Percentiles rank a stretch among this genome's conserved stretches.
Conservation (phyloP, 2,888 invertebrate species). For the Drosophila borborema region DNA sequence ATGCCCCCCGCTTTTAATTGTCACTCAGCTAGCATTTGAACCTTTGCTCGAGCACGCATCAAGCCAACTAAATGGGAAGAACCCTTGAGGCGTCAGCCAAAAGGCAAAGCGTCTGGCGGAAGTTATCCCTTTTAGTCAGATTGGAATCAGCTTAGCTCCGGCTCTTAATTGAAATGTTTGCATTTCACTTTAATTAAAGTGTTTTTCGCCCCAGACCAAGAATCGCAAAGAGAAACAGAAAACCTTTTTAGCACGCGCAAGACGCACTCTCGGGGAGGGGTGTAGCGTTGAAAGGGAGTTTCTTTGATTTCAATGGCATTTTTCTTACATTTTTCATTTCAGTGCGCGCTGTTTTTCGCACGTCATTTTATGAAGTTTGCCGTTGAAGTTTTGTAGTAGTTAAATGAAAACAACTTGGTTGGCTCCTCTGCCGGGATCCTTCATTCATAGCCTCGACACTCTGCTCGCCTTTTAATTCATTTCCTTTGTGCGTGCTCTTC, state of each 20-base stretch:
- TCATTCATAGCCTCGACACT: not conserved
- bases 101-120: slow-evolving; percentile 67
- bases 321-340: slow-evolving; percentile 53
- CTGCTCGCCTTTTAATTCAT: slow-evolving; percentile 58
- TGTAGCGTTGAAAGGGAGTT: not conserved
- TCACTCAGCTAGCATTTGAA: slow-evolving; percentile 56
- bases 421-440: slow-evolving; percentile 14
- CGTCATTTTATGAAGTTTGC: slow-evolving; percentile 70
- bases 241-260: slow-evolving; percentile 45
- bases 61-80: slow-evolving; percentile 5
- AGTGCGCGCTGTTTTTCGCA: slow-evolving; percentile 57
- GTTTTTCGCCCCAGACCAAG: slow-evolving; percentile 35
- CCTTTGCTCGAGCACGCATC: slow-evolving; percentile 50
- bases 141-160: slow-evolving; percentile 74
- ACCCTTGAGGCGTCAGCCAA: slow-evolving; percentile 46
- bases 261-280: not conserved
- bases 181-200: slow-evolving; percentile 77
- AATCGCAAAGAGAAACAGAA: slow-evolving; percentile 13
- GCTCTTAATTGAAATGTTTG: slow-evolving; percentile 79
- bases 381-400: slow-evolving; percentile 69
- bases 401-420: slow-evolving; percentile 57
- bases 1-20: slow-evolving; percentile 65
- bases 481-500: slow-evolving; percentile 47
- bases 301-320: slow-evolving; percentile 38
- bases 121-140: slow-evolving; percentile 79